These are phyloP conservation scores for Motacilla alba DNA, from an alignment of 2,113 vertebrate genomes.

Conservation along the genomic window DNA sequence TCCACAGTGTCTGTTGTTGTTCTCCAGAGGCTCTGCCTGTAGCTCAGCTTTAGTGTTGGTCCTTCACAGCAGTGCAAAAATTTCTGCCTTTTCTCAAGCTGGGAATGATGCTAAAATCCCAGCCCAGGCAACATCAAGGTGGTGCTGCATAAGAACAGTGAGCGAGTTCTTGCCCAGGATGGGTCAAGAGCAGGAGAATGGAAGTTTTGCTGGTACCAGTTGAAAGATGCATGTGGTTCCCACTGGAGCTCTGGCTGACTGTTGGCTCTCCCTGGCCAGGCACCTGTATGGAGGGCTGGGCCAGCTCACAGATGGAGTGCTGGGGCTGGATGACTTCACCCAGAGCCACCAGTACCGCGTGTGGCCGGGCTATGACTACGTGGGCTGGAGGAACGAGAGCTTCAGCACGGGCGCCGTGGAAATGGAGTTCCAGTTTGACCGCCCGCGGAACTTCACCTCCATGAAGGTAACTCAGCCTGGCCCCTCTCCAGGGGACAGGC, in stretches of 20 bases:
- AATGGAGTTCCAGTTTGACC: constrained; percentile 93
- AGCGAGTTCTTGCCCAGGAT: neutral
- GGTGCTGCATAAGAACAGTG: neutral
- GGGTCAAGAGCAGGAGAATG: neutral
- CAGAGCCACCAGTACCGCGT: constrained; percentile 89
- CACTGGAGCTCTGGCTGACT: neutral
- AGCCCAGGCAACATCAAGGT: neutral
- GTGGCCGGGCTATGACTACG: constrained; percentile 96
- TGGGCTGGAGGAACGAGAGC: constrained; percentile 94
- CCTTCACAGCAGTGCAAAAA: neutral
- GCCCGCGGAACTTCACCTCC: constrained; percentile 92
- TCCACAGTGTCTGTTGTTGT: neutral
- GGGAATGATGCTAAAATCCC: neutral
- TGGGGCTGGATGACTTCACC: constrained; percentile 92
- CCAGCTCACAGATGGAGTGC: constrained; percentile 91
- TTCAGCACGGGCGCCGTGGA: constrained; percentile 83
- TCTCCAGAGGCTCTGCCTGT: neutral
- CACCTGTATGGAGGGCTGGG: constrained; percentile 86
- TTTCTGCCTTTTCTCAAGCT: neutral
- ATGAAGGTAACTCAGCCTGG: constrained; percentile 84
- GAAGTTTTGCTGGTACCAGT: neutral
- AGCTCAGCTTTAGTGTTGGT: neutral
- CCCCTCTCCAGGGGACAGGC: neutral
- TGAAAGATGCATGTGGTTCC: neutral
- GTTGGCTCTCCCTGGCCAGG: constrained; percentile 60